Conservation (phyloP, 2,888 invertebrate genomes). For the Drosophila aldrichi region DNA sequence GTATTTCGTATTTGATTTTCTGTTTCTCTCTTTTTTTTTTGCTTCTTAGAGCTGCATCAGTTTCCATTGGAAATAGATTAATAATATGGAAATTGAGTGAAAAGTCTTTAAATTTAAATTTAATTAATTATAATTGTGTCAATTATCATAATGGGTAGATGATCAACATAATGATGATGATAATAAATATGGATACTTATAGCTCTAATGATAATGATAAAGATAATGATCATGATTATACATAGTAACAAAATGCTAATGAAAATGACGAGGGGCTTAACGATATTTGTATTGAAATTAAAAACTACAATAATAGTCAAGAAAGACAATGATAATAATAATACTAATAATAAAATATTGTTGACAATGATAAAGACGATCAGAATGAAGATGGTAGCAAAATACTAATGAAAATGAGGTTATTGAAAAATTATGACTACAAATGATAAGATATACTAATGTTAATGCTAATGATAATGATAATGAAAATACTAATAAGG, state of each 20-base stretch:
- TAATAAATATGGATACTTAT: not conserved
- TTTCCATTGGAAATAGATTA: slow-evolving; percentile 2
- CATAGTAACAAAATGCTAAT: not conserved
- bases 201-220: not conserved
- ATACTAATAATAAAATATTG: not conserved
- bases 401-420: not conserved
- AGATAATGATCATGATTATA: not conserved
- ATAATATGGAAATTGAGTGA: slow-evolving; percentile 1
- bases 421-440: too few species aligned
- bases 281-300: not conserved
- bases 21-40: not conserved
- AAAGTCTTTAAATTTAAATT: not conserved
- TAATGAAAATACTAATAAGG: not conserved
- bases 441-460: not conserved
- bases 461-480: not conserved
- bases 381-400: not conserved
- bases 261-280: too few species aligned
- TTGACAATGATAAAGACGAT: not conserved
- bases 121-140: not conserved
- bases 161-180: not conserved
- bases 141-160: not conserved
- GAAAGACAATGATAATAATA: not conserved
- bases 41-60: not conserved
- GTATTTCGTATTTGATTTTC: not conserved
- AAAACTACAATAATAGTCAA: not conserved